Evolutionary conservation across 1,140 invertebrate species (phyloP), one percentile per base, ranked within the genome.

Genomic region (Drosophila sulfurigaster): DNA sequence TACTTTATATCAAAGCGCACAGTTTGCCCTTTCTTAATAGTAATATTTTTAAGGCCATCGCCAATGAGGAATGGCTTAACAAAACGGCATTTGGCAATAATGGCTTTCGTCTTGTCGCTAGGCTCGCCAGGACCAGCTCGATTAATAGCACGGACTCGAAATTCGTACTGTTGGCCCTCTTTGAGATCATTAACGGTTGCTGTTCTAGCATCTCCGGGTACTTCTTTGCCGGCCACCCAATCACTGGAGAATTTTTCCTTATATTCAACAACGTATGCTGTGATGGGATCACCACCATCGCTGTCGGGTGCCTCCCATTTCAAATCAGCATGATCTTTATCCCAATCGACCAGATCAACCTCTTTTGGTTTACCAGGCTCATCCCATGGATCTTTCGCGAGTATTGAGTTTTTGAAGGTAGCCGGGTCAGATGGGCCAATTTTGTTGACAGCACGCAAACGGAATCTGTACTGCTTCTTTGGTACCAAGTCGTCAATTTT

Each of bases 331-430:
- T 98, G 97, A 91, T 99, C 97, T 80, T 97, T 98, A 92, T 99
- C 98, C 98, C 98, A 99, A 88, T 99, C 98, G 11, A 95, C 95
- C n/a, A 98, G 95, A 92, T 99, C 96, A 58, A 98, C 96, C 86
- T 96, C 95, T 60, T 96, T 96, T 8, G 98, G 98, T 89, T 99
- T 98, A 20, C 97, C 96, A 52, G 98, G 98, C 93, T 98, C 98
- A 93, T 99, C 98, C 97, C 98, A 99, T 78, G 98, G 98, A 96
- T 99, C 98, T 93, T 99, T 99, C 41, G 98, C 98, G 49, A 99
- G 93, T 28, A 98, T 96, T 30, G 96, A 95, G 91, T 97, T 98
- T 69, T 94, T 95, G 83, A 98, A 97, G 6, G 96, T 93, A 20
- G 97, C 96, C 54, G 98, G 98, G 92, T 99, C 98, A 93, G 97